Conservation (phyloP, 2,797 vertebrate species). For the Tapera naevia region DNA sequence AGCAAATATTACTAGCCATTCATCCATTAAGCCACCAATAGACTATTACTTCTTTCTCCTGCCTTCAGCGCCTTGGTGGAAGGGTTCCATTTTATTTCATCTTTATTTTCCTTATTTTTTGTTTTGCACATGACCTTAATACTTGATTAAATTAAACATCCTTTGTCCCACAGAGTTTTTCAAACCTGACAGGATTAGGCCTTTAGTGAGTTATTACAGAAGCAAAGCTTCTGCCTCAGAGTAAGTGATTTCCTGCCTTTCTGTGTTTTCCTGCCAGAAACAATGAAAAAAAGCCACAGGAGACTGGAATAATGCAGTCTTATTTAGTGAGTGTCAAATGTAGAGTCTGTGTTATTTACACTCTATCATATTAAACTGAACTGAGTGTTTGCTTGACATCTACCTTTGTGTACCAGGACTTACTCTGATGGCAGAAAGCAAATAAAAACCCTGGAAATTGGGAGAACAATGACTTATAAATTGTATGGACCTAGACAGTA, state of each 20-base stretch:
- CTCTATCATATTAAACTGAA: slow-evolving; percentile 52
- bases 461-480: background rate
- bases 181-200: background rate
- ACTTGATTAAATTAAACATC: slow-evolving; percentile 9
- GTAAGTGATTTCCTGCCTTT: slow-evolving; percentile 17
- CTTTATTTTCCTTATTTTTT: background rate
- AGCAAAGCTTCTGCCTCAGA: background rate
- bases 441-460: slow-evolving; percentile 48
- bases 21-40: background rate
- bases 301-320: slow-evolving; percentile 36
- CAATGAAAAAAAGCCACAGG: slow-evolving; percentile 25
- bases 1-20: background rate
- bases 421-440: slow-evolving; percentile 54
- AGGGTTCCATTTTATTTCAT: background rate
- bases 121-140: background rate
- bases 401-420: slow-evolving; percentile 46
- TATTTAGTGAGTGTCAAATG: slow-evolving; percentile 11
- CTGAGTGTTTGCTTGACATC: slow-evolving; percentile 65
- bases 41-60: background rate
- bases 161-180: background rate
- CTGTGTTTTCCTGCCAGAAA: slow-evolving; percentile 16
- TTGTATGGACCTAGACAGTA: background rate
- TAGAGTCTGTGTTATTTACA: slow-evolving; percentile 60
- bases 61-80: background rate
- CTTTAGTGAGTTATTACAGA: slow-evolving; percentile 33